A percentile compares a stretch with the other conserved stretches of the same genome.
phyloP scores from a whole-genome alignment of 2,888 invertebrate species.

The Pheosia gnoma region DNA sequence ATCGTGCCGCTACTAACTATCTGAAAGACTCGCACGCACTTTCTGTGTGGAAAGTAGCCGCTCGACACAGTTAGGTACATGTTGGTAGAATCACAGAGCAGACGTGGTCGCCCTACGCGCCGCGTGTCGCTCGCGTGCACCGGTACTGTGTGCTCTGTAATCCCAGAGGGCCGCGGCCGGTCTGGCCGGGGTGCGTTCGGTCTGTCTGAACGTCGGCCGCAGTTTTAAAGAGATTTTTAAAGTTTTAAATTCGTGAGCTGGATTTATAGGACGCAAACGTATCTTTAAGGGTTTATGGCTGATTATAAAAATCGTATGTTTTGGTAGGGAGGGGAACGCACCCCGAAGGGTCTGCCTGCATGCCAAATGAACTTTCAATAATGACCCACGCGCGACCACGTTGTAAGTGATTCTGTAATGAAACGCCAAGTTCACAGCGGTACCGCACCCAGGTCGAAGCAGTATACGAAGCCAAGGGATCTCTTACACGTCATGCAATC shows the following conservation, averaged over 20 bases:
- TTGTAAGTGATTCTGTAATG: slow-evolving; percentile 43
- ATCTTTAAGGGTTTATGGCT: slow-evolving; percentile 15
- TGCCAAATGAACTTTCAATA: slow-evolving; percentile 20
- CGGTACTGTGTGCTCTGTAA: slow-evolving; percentile 18
- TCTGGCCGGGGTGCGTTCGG: slow-evolving; percentile 30
- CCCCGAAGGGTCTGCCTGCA: slow-evolving; percentile 32
- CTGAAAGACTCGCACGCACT: slow-evolving; percentile 78
- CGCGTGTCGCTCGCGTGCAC: neutral
- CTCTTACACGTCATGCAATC: slow-evolving; percentile 54
- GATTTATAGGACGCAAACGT: slow-evolving; percentile 27
- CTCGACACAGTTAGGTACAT: slow-evolving; percentile 40
- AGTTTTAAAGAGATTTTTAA: slow-evolving; percentile 19
- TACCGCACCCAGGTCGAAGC: slow-evolving; percentile 61
- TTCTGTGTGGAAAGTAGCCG: slow-evolving; percentile 56
- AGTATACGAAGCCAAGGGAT: slow-evolving; percentile 46
- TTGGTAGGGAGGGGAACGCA: slow-evolving; percentile 26
- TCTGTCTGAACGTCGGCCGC: slow-evolving; percentile 26
- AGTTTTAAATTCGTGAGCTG: slow-evolving; percentile 18
- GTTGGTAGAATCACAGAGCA: slow-evolving; percentile 19
- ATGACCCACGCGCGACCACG: slow-evolving; percentile 27
- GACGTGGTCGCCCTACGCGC: slow-evolving; percentile 16
- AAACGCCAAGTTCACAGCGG: slow-evolving; percentile 45
- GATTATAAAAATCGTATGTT: neutral
- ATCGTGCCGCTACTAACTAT: slow-evolving; percentile 68
- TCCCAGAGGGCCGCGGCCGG: slow-evolving; percentile 12